These are phyloP conservation scores for Apostichopus parvimensis DNA, from an alignment of 35 echinoderm and acorn worm genomes.

Conservation along the genomic window DNA sequence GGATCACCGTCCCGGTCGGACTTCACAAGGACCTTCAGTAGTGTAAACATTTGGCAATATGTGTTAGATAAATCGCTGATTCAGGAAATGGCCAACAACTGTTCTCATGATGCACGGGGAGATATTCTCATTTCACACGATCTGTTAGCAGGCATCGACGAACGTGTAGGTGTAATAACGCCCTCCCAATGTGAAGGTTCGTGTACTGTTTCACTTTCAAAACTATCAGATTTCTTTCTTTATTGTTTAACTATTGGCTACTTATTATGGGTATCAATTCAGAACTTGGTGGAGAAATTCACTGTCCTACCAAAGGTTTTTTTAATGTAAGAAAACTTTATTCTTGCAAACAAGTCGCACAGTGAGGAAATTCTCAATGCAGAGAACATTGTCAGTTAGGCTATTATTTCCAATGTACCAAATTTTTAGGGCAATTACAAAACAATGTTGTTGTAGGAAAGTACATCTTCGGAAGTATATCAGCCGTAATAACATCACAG, in stretches of 20 bases:
- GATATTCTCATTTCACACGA: background rate
- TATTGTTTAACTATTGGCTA: background rate
- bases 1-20: background rate
- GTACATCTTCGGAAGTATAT: background rate
- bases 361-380: background rate
- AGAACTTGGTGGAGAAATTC: background rate
- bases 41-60: background rate
- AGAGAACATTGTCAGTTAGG: background rate
- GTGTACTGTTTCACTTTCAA: background rate
- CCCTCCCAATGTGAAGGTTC: background rate
- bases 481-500: background rate
- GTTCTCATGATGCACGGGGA: background rate
- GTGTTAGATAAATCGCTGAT: background rate
- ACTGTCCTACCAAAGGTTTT: background rate
- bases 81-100: background rate
- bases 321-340: background rate
- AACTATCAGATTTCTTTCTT: background rate
- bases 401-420: too few relatives aligned
- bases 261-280: background rate
- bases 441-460: background rate
- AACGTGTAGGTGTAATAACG: background rate
- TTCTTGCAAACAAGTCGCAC: background rate
- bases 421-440: background rate
- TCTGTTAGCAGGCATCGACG: background rate
- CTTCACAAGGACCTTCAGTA: background rate